phyloP scores from a whole-genome alignment of 2,797 vertebrate species.

The Eulemur albifrons region DNA sequence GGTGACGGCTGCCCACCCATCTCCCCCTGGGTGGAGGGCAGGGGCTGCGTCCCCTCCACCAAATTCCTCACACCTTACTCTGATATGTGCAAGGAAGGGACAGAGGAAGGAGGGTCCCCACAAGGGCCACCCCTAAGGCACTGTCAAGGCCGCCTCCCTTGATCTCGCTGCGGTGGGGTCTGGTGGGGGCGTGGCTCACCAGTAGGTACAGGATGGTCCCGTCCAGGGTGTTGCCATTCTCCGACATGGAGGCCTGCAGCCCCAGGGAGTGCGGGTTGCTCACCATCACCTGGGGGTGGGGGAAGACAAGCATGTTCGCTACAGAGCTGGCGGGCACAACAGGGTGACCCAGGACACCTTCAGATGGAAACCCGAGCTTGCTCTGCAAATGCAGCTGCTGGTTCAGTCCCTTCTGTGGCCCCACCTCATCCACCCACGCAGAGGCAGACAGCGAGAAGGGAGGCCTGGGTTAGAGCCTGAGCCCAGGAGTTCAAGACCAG shows the following conservation, averaged over 20 bases:
- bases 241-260: not conserved
- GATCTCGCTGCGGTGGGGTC: no score
- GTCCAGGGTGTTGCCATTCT: not conserved
- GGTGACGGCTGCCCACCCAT: no score
- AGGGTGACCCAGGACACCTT: not conserved
- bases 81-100: no score
- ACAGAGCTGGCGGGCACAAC: accelerated
- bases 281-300: constrained; percentile 42
- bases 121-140: accelerated
- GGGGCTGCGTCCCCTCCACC: not conserved
- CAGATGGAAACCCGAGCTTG: not conserved
- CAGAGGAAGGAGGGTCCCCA: not conserved
- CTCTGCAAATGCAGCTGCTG: not conserved
- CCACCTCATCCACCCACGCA: accelerated
- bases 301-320: accelerated
- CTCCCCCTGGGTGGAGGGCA: not conserved
- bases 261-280: constrained; percentile 75
- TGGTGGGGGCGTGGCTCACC: not conserved
- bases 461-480: not conserved
- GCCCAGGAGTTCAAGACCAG: not conserved
- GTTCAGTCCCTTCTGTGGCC: accelerated
- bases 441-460: not conserved
- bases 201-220: constrained; percentile 9
- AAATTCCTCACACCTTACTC: not conserved
- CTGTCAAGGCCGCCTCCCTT: not conserved